phyloP scores from a whole-genome alignment of 2,888 invertebrate species.

The Chrysolina haemoptera region DNA sequence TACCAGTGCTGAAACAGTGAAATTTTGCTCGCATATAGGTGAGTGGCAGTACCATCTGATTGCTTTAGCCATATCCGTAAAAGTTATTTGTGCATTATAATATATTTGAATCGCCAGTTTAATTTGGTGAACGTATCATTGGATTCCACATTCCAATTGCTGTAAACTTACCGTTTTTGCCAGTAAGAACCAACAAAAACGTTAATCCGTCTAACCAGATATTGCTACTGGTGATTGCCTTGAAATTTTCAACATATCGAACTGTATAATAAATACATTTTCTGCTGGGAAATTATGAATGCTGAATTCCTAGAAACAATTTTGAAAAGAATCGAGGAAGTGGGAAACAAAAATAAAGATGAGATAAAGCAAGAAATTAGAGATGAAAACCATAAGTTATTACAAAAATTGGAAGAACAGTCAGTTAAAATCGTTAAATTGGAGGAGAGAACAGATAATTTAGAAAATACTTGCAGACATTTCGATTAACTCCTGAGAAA shows the following conservation, averaged over 20 bases:
- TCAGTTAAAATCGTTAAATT: neutral
- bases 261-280: neutral
- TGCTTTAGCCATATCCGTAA: too few relatives aligned
- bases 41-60: too few relatives aligned
- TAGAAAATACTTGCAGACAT: conserved; percentile 4
- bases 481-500: neutral
- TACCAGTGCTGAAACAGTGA: too few relatives aligned
- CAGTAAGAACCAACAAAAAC: conserved; percentile 11
- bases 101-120: too few relatives aligned
- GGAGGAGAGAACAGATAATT: neutral
- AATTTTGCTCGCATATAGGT: too few relatives aligned
- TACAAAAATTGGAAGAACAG: conserved; percentile 2
- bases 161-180: neutral
- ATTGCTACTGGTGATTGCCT: neutral
- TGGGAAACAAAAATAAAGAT: conserved; percentile 10
- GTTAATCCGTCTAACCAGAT: neutral
- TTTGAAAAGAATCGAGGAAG: neutral
- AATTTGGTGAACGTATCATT: neutral
- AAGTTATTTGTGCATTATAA: too few relatives aligned
- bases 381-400: conserved; percentile 1
- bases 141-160: neutral
- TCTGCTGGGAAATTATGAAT: neutral
- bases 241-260: neutral
- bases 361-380: conserved; percentile 2
- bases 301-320: conserved; percentile 4